Evolutionary conservation across 2,888 invertebrate genomes (phyloP).

Genomic region (Eupithecia abbreviata): DNA sequence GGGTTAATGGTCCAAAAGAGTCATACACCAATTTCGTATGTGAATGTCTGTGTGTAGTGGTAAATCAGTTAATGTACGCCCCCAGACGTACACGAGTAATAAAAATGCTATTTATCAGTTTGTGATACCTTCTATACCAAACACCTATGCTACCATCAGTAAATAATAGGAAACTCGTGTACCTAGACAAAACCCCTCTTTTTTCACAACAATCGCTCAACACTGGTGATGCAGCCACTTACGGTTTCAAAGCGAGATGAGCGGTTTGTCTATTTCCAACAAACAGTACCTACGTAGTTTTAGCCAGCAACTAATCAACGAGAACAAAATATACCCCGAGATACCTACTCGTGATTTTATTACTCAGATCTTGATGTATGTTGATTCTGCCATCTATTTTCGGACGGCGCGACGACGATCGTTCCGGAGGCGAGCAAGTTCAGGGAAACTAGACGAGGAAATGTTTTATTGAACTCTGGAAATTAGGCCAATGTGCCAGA

Average conservation of each 20-base stretch:
- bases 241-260: not conserved
- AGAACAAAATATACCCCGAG: slow-evolving; percentile 17
- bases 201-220: not conserved
- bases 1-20: slow-evolving; percentile 32
- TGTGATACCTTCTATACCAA: slow-evolving; percentile 9
- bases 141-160: slow-evolving; percentile 16
- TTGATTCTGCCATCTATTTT: slow-evolving; percentile 62
- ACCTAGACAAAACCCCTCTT: not conserved
- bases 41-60: slow-evolving; percentile 47
- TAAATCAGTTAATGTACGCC: slow-evolving; percentile 58
- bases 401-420: slow-evolving; percentile 49
- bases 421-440: slow-evolving; percentile 70
- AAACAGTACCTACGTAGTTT: not conserved
- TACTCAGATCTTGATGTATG: slow-evolving; percentile 59
- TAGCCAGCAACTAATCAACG: slow-evolving; percentile 1
- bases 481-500: slow-evolving; percentile 69
- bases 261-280: not conserved
- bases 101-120: slow-evolving; percentile 52
- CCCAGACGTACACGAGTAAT: slow-evolving; percentile 54
- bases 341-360: slow-evolving; percentile 42
- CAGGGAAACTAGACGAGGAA: slow-evolving; percentile 74
- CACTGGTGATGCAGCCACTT: not conserved
- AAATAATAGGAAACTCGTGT: not conserved
- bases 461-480: slow-evolving; percentile 69
- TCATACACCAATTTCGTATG: slow-evolving; percentile 36